phyloP scores from a whole-genome alignment of 2,113 vertebrate species.

The Psettodes erumei region DNA sequence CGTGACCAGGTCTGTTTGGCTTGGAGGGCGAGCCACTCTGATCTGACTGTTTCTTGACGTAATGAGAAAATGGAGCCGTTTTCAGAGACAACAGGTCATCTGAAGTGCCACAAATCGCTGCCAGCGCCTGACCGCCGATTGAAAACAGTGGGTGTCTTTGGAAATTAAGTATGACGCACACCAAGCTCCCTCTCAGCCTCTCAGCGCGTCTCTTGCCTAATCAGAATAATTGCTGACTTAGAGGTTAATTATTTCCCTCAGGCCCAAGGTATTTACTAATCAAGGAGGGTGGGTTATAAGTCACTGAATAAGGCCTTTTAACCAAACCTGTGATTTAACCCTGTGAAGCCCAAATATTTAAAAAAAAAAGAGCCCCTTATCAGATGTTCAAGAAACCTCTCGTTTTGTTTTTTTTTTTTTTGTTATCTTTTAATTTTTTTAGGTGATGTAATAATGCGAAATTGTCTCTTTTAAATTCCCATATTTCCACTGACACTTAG shows the following conservation, averaged over 20 bases:
- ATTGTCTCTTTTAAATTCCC: too few relatives aligned
- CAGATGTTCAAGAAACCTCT: too few relatives aligned
- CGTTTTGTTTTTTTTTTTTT: too few relatives aligned
- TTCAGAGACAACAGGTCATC: slow-evolving; percentile 41
- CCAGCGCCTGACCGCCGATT: slow-evolving; percentile 9
- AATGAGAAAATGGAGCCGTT: slow-evolving; percentile 20
- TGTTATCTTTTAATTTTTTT: too few relatives aligned
- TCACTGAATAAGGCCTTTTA: background rate
- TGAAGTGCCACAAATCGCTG: background rate
- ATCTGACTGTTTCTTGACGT: slow-evolving; percentile 27
- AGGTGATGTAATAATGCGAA: too few relatives aligned
- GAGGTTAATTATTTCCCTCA: slow-evolving; percentile 37
- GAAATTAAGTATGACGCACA: slow-evolving; percentile 53
- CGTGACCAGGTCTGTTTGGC: slow-evolving; percentile 13
- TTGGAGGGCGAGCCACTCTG: background rate
- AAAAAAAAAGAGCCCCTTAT: too few relatives aligned
- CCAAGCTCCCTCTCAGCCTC: slow-evolving; percentile 15
- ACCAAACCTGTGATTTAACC: background rate
- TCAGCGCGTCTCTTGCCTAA: slow-evolving; percentile 7
- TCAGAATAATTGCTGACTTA: slow-evolving; percentile 44
- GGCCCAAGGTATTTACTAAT: background rate
- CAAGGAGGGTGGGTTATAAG: background rate
- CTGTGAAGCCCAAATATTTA: too few relatives aligned
- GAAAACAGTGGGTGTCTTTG: slow-evolving; percentile 12
- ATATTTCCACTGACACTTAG: too few relatives aligned